phyloP scores from a whole-genome alignment of 2,113 vertebrate species.

The Xiphophorus hellerii region DNA sequence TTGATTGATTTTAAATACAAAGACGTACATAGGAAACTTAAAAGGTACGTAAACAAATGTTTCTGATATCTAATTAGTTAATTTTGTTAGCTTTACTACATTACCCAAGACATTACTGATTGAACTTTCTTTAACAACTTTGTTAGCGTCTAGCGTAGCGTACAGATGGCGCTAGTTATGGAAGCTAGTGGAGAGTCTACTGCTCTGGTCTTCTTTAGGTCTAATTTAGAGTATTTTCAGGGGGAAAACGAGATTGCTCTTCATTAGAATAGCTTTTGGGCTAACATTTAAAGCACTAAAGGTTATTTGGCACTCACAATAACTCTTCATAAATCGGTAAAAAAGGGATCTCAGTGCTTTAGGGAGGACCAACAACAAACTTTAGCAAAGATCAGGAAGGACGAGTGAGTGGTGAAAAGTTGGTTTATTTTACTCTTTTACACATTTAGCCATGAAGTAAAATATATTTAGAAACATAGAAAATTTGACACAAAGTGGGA shows the following conservation, averaged over 20 bases:
- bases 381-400: neutral
- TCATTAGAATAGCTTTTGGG: too few relatives aligned
- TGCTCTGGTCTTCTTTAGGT: neutral
- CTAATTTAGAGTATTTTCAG: neutral
- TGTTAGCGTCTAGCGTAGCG: neutral
- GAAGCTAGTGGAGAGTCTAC: neutral
- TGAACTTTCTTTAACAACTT: neutral
- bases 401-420: neutral
- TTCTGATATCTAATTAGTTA: neutral
- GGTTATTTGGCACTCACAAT: neutral
- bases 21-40: neutral
- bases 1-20: neutral
- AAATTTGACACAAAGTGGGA: neutral
- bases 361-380: too few relatives aligned
- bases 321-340: too few relatives aligned
- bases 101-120: neutral
- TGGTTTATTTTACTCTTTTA: neutral
- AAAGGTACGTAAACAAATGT: neutral
- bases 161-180: neutral
- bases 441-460: neutral
- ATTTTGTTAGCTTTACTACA: neutral
- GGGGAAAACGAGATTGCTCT: neutral
- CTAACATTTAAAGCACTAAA: neutral
- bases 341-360: too few relatives aligned
- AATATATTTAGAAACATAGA: neutral